Percentiles rank a stretch among this genome's conserved stretches.
These are phyloP conservation scores for Piaya cayana DNA, from an alignment of 2,113 vertebrate genomes.

Conservation along the genomic window DNA sequence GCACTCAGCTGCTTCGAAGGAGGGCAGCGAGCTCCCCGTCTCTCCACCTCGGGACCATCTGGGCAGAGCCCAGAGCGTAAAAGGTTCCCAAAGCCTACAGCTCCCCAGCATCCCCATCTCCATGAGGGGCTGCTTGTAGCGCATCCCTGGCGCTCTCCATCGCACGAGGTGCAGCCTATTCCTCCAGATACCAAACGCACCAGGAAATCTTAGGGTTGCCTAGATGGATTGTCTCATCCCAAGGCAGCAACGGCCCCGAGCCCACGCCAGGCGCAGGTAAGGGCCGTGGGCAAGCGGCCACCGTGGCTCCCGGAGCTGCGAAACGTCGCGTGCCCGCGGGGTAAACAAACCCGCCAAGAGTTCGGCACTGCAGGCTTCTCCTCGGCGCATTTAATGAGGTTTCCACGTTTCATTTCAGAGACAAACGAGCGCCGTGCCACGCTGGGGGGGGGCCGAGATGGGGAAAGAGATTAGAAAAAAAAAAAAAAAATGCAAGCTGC, in stretches of 20 bases:
- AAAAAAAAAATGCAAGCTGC: background rate
- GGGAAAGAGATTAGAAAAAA: conserved; percentile 23
- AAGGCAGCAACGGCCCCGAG: background rate
- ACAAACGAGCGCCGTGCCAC: conserved; percentile 60
- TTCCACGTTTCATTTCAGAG: conserved; percentile 71
- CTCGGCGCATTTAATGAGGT: conserved; percentile 58
- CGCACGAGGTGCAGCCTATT: accelerated
- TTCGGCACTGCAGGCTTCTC: conserved; percentile 26
- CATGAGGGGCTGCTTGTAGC: background rate
- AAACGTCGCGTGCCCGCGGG: background rate
- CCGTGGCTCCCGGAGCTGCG: background rate
- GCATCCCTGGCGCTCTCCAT: background rate
- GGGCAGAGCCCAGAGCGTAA: background rate
- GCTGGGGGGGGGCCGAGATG: conserved; percentile 34
- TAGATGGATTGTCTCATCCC: accelerated
- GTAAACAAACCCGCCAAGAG: background rate
- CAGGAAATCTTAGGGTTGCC: background rate
- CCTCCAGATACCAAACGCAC: background rate
- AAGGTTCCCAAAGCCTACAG: background rate
- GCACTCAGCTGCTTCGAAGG: background rate
- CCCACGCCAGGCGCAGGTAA: background rate
- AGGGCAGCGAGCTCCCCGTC: background rate
- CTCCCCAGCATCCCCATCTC: background rate
- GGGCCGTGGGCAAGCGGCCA: conserved; percentile 11
- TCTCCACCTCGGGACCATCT: accelerated